Base-by-base conservation (phyloP, 1,140 invertebrate genomes). In the Oryzaephilus surinamensis region DNA sequence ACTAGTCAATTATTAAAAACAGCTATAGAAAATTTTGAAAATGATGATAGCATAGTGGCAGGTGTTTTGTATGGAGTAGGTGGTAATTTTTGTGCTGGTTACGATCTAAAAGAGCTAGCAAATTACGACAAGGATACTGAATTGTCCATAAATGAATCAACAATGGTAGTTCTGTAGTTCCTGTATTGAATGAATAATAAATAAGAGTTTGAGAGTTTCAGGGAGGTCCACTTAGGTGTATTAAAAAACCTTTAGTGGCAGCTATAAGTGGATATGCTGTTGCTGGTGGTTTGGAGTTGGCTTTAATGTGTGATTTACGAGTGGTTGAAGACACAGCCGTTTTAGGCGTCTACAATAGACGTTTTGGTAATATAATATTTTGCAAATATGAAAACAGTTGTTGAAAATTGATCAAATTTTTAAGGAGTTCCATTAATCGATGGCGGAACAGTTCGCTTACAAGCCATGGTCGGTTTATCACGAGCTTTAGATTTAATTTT, bases 41-140 rank as follows among this genome's bases (percentile, higher is more conserved):
- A 76, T 37, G 83, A 93, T 57, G 53, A 73, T 1, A 60, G 70
- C 0, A 67, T 77, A 3, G 62, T 69, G 44, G 77, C 83, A 6
- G 82, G 79, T 11, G 75, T 96, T 7, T 65, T 96, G 3, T 77
- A 92, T 67, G 92, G 92, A 16, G 73, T 79, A 57, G 87, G 89
- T 27, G 90, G 90, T 4, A 85, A 80, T 47, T 95, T 96, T 62
- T 94, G 87, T 64, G 77, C 89, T 20, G 92, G 92, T 4, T 88
- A 80, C 61, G 90, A 95, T 65, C 75, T 84, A 30, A 66, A 79
- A 39, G 78, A 84, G 54, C 64, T 85, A 40, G 62, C 63, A 53
- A 63, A 32, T 65, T 65, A 33, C 63, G 70, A 38, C 8, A 19
- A 34, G 19, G 16, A n/a, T 12, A 12, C 33, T 36, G 10, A 33